phyloP scores from a whole-genome alignment of 1,140 invertebrate genomes.

The Formica selysi region DNA sequence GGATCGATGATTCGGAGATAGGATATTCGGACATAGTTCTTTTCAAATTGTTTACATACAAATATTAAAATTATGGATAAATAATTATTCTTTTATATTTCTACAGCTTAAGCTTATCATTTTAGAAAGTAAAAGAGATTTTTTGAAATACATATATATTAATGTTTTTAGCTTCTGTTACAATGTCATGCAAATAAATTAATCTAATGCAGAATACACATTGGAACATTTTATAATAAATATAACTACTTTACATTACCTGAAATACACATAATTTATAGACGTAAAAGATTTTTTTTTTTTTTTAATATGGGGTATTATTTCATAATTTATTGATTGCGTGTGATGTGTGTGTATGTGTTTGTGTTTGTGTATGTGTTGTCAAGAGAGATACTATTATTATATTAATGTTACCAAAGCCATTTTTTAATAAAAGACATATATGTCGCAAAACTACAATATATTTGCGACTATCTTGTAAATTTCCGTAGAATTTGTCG shows the following conservation, averaged over 20 bases:
- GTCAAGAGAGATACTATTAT: neutral
- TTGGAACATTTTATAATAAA: constrained; percentile 15
- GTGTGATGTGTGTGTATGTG: too few species aligned
- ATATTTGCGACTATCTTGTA: constrained; percentile 45
- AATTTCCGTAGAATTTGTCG: constrained; percentile 79
- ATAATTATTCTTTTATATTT: too few species aligned
- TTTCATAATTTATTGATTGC: neutral
- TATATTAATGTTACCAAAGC: neutral
- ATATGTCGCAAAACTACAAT: neutral
- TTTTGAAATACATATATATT: neutral
- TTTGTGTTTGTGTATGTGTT: neutral
- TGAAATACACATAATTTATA: neutral
- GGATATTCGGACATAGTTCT: too few species aligned
- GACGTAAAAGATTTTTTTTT: neutral
- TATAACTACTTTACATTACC: neutral
- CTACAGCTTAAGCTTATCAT: too few species aligned
- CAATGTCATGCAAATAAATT: neutral
- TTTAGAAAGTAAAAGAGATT: neutral
- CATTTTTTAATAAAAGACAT: neutral
- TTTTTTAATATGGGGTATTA: neutral
- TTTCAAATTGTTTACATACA: neutral
- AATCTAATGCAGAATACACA: neutral
- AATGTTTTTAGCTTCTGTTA: neutral
- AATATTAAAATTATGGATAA: neutral
- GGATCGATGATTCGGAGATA: too few species aligned